phyloP scores from a whole-genome alignment of 2,797 vertebrate genomes.

The Antennarius maculatus region DNA sequence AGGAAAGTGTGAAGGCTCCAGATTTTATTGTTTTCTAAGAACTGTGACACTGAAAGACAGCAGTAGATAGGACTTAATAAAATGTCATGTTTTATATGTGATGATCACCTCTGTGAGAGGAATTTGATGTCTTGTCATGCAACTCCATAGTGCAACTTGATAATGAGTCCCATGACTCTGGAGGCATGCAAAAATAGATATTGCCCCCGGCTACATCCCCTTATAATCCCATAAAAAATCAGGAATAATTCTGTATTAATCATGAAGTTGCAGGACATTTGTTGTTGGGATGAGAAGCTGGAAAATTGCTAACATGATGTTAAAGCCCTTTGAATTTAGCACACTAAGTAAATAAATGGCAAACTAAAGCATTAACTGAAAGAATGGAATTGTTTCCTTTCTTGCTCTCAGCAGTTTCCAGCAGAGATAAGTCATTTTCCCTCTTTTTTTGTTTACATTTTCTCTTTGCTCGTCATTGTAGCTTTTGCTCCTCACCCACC shows the following conservation, averaged over 20 bases:
- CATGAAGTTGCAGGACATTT: neutral
- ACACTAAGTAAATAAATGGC: neutral
- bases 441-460: neutral
- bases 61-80: neutral
- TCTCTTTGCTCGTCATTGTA: slow-evolving; percentile 12
- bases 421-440: slow-evolving; percentile 2
- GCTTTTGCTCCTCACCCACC: slow-evolving; percentile 25
- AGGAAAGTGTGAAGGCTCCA: slow-evolving; percentile 27
- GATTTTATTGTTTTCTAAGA: slow-evolving; percentile 12
- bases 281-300: neutral
- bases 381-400: slow-evolving; percentile 7
- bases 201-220: slow-evolving; percentile 5
- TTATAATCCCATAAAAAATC: neutral
- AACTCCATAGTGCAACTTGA: neutral
- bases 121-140: slow-evolving; percentile 12
- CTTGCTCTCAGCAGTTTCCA: slow-evolving; percentile 4
- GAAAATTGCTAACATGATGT: neutral
- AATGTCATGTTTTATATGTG: slow-evolving; percentile 5
- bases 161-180: neutral
- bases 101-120: slow-evolving; percentile 3
- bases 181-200: slow-evolving; percentile 8
- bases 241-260: too few species aligned
- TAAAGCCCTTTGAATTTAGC: neutral
- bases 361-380: slow-evolving; percentile 3
- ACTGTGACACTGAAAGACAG: slow-evolving; percentile 18